Conservation (phyloP, 2,797 vertebrate species). For the Harpagifer antarcticus region DNA sequence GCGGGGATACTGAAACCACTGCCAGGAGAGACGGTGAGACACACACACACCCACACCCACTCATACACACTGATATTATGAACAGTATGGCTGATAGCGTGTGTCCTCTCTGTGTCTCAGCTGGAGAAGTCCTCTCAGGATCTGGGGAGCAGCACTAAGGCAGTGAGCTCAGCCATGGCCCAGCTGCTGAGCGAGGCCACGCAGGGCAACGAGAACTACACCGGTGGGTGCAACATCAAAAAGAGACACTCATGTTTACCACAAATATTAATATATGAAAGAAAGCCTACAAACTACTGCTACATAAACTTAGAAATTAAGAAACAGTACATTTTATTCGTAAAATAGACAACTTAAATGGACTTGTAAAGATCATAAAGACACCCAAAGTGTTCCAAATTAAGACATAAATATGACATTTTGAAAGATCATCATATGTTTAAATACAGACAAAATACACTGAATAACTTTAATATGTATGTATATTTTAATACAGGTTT, state of each 20-base stretch:
- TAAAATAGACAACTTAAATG: background rate
- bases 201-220: conserved; percentile 98
- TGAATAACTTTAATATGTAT: background rate
- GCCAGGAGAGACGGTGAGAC: conserved; percentile 93
- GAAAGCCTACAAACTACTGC: background rate
- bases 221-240: conserved; percentile 82
- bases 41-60: background rate
- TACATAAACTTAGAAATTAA: background rate
- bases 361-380: background rate
- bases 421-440: background rate
- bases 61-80: too few relatives aligned
- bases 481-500: background rate
- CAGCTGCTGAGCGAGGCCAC: conserved; percentile 95
- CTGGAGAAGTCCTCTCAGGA: conserved; percentile 97
- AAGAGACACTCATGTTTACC: background rate
- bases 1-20: conserved; percentile 93
- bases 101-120: conserved; percentile 72
- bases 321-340: background rate
- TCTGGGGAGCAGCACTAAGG: conserved; percentile 96
- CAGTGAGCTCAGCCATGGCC: conserved; percentile 94
- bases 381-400: background rate
- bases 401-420: background rate
- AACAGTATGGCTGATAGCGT: background rate
- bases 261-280: background rate
- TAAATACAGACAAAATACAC: background rate